A percentile compares a stretch with the other conserved stretches of the same genome.
These are phyloP conservation scores for Otis tarda DNA, from an alignment of 2,113 vertebrate species.

Conservation along the genomic window DNA sequence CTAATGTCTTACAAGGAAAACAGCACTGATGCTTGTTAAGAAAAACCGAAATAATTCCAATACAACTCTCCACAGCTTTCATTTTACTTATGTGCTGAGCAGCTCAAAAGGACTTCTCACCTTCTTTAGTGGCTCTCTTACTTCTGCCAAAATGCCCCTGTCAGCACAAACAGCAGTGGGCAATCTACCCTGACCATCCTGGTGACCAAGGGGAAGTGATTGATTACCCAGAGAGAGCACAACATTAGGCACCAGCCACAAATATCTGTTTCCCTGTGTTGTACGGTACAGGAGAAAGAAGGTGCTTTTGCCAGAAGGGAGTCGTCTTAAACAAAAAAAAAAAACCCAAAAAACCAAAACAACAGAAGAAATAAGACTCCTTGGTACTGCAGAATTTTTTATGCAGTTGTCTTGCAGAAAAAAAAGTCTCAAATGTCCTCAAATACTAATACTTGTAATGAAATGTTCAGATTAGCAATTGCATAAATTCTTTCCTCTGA, in stretches of 20 bases:
- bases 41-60: background rate
- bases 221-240: background rate
- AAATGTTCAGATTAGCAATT: constrained; percentile 26
- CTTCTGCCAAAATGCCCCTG: background rate
- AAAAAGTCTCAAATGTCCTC: constrained; percentile 35
- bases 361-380: background rate
- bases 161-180: background rate
- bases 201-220: background rate
- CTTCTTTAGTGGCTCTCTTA: background rate
- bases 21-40: background rate
- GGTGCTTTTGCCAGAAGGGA: background rate
- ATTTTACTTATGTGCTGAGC: background rate
- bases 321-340: background rate
- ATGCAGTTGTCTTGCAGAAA: constrained; percentile 15
- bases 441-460: constrained; percentile 39
- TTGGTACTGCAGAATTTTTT: background rate
- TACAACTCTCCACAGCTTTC: background rate
- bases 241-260: background rate
- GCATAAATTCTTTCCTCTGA: background rate
- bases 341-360: background rate
- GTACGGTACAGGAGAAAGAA: background rate
- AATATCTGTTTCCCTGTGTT: background rate
- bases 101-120: background rate
- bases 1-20: fast-evolving
- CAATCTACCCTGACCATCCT: background rate